Conservation (phyloP, 2,113 vertebrate genomes). For the Raja brachyura region DNA sequence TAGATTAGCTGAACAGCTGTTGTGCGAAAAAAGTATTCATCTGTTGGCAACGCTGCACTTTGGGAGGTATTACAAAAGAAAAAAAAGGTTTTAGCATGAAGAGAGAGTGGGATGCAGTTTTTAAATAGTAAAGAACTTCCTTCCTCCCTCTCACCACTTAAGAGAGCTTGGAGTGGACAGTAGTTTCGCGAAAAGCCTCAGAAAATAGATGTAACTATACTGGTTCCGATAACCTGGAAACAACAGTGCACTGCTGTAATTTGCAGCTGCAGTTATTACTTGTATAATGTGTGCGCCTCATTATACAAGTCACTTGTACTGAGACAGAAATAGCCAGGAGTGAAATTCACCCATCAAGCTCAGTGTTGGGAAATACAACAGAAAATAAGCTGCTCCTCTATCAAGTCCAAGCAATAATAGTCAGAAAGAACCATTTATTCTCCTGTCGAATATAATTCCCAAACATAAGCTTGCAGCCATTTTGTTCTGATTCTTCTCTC, state of each 20-base stretch:
- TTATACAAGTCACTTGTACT: conserved; percentile 20
- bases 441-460: not conserved
- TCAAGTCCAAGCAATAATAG: not conserved
- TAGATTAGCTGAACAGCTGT: conserved; percentile 11
- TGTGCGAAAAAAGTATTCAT: not conserved
- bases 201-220: not conserved
- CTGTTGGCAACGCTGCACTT: not conserved
- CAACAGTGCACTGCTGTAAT: not conserved
- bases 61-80: not conserved
- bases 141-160: not conserved
- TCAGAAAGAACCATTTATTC: not conserved
- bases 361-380: not conserved
- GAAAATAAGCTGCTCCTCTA: not conserved
- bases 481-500: not conserved
- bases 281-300: conserved; percentile 18
- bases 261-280: not conserved
- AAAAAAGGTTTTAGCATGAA: not conserved
- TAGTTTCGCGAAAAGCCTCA: not conserved
- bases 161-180: not conserved
- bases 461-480: conserved; percentile 16
- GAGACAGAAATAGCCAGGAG: conserved; percentile 6
- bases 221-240: not conserved
- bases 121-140: not conserved
- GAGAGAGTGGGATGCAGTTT: not conserved
- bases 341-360: not conserved